A percentile compares a stretch with the other conserved stretches of the same genome.
phyloP scores from a whole-genome alignment of 2,888 invertebrate genomes.

The Euphydryas editha region DNA sequence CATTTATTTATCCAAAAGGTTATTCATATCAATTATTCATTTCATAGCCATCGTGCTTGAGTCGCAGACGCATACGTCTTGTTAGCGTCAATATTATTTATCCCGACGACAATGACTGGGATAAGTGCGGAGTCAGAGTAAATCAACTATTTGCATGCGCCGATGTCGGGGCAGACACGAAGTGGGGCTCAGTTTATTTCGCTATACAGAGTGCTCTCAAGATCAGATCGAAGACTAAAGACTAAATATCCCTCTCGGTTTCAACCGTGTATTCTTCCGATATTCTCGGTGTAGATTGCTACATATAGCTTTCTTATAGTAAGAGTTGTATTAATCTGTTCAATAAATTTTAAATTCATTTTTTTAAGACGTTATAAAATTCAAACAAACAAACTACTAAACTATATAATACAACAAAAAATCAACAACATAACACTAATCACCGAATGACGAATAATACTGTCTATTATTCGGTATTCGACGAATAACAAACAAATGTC shows the following conservation, averaged over 20 bases:
- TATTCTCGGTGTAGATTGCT: too few species aligned
- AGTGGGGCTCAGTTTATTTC: constrained; percentile 35
- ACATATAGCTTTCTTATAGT: too few species aligned
- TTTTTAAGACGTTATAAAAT: too few species aligned
- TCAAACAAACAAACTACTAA: too few species aligned
- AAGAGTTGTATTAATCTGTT: too few species aligned
- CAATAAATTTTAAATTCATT: too few species aligned
- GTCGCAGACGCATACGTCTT: constrained; percentile 64
- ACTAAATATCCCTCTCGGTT: background rate
- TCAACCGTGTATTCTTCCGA: too few species aligned
- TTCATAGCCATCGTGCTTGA: constrained; percentile 57
- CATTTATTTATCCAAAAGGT: constrained; percentile 1
- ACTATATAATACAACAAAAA: too few species aligned
- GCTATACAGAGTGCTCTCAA: constrained; percentile 29
- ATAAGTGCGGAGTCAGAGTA: constrained; percentile 56
- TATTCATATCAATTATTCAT: constrained; percentile 61
- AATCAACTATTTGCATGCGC: constrained; percentile 77
- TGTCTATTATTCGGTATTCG: too few species aligned
- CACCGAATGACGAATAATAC: too few species aligned
- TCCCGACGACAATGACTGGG: constrained; percentile 57
- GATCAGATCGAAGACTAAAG: constrained; percentile 5
- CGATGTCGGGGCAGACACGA: constrained; percentile 40
- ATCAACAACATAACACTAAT: too few species aligned
- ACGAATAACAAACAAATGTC: too few species aligned
- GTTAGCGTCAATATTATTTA: constrained; percentile 70